Conservation (phyloP, 2,797 vertebrate species). For the Sardinella longiceps region DNA sequence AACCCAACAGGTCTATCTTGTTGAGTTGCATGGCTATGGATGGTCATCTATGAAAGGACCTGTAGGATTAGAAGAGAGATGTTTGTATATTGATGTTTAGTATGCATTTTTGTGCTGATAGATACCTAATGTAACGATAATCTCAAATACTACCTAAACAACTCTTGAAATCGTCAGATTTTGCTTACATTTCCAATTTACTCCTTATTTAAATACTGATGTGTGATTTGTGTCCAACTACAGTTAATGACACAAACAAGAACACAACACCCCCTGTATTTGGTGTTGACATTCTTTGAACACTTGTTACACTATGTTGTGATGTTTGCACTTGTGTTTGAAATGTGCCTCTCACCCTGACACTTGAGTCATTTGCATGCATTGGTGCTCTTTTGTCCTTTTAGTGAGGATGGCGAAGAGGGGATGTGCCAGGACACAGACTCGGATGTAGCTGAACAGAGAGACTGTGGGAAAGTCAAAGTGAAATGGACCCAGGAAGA, state of each 20-base stretch:
- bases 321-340: background rate
- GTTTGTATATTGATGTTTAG: background rate
- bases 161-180: background rate
- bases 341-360: background rate
- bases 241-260: background rate
- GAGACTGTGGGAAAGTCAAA: slow-evolving; percentile 86
- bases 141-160: background rate
- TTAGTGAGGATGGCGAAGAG: slow-evolving; percentile 90
- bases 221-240: background rate
- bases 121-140: background rate
- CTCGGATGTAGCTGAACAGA: slow-evolving; percentile 87
- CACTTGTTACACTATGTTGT: background rate
- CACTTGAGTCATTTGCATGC: background rate
- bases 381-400: slow-evolving; percentile 26
- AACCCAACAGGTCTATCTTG: background rate
- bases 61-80: background rate
- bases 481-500: slow-evolving; percentile 94
- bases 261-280: background rate
- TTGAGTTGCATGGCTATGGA: background rate
- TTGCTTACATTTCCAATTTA: background rate
- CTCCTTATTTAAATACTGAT: background rate
- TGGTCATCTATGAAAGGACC: background rate
- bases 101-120: background rate
- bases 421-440: slow-evolving; percentile 86
- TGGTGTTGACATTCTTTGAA: background rate